Evolutionary conservation across 2,797 vertebrate genomes (phyloP), one percentile per base, ranked within the genome.

Genomic region (Paedocypris micromegethes): DNA sequence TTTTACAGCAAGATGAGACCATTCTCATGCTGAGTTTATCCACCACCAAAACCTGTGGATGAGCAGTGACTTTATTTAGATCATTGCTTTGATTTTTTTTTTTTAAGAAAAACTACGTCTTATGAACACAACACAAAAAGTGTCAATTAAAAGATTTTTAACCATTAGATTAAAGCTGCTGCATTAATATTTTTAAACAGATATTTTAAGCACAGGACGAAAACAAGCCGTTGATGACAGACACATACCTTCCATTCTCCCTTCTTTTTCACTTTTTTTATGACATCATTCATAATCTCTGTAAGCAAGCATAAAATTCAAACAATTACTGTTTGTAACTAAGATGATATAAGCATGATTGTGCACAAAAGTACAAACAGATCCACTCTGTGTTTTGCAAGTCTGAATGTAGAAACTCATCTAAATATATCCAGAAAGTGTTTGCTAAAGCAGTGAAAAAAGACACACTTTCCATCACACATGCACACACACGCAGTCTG

Each of bases 231-330:
- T n/a, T n/a, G 9, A n/a, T 48, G 50, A 67, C 9, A 49, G 5
- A 38, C 7, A 63, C 3, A 3, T 86, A 98, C 96, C 93, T 98
- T 98, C 95, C 96, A 98, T 75, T 96, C 93, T 4, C 94, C 96
- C 88, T 97, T 98, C 88, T 97, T 93, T 83, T 93, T 92, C 38
- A 94, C 95, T 71, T 98, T 98, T 83, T 91, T 95, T 83, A 98
- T 97, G 79, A 98, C 96, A 75, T 97, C 89, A 8, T 94, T 97
- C 94, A 98, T 96, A 48, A 98, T 94, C 82, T 96, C 96, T 98
- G 86, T 50, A 78, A 80, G 80, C 63, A 6, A 56, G 42, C 2
- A 57, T 4, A 0, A 54, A 48, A 38, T 9, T 37, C 6, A 1
- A 3, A n/a, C 2, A 2, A 2, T 23, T 23, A 23, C 23, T 23